Evolutionary conservation across 2,888 invertebrate species (phyloP), one percentile per base, ranked within the genome.

Genomic region (Stenodema calcarata): DNA sequence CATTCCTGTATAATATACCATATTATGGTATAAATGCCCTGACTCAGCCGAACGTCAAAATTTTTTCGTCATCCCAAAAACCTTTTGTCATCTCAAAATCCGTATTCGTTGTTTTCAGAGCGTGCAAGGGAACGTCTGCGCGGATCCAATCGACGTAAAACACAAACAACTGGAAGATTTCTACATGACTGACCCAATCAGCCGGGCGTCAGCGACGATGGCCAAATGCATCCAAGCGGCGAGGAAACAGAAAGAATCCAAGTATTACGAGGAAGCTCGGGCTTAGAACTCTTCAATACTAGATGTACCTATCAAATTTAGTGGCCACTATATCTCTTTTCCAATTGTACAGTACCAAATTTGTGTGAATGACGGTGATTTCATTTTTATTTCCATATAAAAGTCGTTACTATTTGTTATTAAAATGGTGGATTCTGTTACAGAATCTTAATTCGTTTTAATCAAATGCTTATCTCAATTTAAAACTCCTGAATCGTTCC

Each of bases 181-280:
- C 92, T 96, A 94, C 91, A 99, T 99, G 98, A 99, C 99, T 14
- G 98, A 99, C 92, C 93, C 96, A 7, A 97, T 99, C 90, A 97
- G 98, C 89, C 94, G 99, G 90, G 98, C 99, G 42, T 99, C 99
- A 4, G 96, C 96, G 88, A 99, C 99, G 80, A 99, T 99, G 99
- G 98, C 99, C 80, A 98, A 98, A 92, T 99, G 99, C 92, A 95
- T 99, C 89, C 95, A 97, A 90, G 98, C 99, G 16, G 97, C 95
- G 1, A 92, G 94, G 89, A 97, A 97, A 91, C 95, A 95, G 88
- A 90, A 91, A 88, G 90, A 91, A 88, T 90, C 90, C 23, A 91
- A 91, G 88, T 91, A 91, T 88, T 91, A 89, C 87, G 89, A 90
- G 82, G 88, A 87, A 9, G 69, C 44, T 27, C 23, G 54, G 27